Evolutionary conservation across 1,140 invertebrate species (phyloP).

Genomic region (Heliconius congener): DNA sequence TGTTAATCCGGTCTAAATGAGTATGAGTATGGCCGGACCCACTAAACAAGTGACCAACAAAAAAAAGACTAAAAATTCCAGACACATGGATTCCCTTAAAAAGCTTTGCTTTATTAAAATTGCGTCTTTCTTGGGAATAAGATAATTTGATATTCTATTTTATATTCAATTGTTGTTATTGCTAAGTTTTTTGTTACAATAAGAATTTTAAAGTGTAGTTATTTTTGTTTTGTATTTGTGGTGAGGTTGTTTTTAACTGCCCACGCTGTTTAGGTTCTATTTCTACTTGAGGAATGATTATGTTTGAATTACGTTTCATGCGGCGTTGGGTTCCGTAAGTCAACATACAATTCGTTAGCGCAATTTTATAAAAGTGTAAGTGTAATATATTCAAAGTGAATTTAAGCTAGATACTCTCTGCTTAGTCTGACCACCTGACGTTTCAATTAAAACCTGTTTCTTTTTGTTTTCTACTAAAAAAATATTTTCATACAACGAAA

Average conservation of each 20-base stretch:
- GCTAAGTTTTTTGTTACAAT: not conserved
- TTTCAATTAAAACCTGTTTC: too few relatives aligned
- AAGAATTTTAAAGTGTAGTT: not conserved
- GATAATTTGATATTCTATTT: conserved; percentile 14
- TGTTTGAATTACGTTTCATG: too few relatives aligned
- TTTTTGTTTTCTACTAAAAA: not conserved
- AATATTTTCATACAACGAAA: not conserved
- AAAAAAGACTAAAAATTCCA: conserved; percentile 49
- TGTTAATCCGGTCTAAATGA: conserved; percentile 77
- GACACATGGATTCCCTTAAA: conserved; percentile 42
- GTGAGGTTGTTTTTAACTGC: too few relatives aligned
- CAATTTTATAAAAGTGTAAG: too few relatives aligned
- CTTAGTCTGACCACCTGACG: too few relatives aligned
- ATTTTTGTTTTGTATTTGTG: not conserved
- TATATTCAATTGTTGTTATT: conserved; percentile 7
- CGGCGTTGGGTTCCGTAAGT: too few relatives aligned
- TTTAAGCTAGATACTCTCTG: too few relatives aligned
- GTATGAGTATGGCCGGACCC: conserved; percentile 50
- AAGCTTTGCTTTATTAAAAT: conserved; percentile 18
- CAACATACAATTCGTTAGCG: too few relatives aligned
- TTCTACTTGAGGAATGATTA: too few relatives aligned
- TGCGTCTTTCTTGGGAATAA: not conserved
- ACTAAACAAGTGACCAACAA: conserved; percentile 61
- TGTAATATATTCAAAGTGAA: too few relatives aligned
- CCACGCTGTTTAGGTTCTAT: too few relatives aligned